Conservation (phyloP, 2,113 vertebrate species). For the Myxocyprinus asiaticus region DNA sequence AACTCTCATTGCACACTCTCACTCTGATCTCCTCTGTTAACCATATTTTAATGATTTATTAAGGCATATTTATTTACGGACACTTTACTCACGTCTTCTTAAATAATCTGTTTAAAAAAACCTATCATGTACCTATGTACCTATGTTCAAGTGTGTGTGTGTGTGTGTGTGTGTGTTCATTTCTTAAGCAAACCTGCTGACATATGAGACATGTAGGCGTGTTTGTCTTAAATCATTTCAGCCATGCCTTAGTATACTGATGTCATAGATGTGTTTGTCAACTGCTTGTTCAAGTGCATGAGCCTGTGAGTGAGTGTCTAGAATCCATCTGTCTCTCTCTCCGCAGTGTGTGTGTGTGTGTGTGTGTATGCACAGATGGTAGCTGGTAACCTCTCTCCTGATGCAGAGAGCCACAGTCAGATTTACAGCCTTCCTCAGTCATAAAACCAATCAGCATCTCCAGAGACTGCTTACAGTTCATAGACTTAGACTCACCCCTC, state of each 20-base stretch:
- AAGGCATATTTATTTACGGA: background rate
- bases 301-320: background rate
- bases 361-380: too few species aligned
- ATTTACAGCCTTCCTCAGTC: constrained; percentile 30
- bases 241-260: background rate
- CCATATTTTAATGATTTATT: too few species aligned
- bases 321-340: constrained; percentile 39
- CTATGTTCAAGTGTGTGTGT: constrained; percentile 7
- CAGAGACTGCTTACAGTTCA: constrained; percentile 30
- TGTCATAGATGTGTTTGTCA: constrained; percentile 14
- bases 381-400: constrained; percentile 24
- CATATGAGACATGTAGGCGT: constrained; percentile 18
- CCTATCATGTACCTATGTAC: too few species aligned
- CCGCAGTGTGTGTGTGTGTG: constrained; percentile 19
- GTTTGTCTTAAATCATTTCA: constrained; percentile 26
- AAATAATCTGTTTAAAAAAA: background rate
- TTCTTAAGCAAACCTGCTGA: constrained; percentile 22
- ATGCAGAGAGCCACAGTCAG: constrained; percentile 32
- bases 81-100: background rate
- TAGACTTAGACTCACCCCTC: constrained; percentile 3
- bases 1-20: too few species aligned
- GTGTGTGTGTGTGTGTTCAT: constrained; percentile 22
- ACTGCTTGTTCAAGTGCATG: constrained; percentile 31
- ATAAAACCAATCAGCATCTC: constrained; percentile 30
- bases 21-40: too few species aligned